Conservation (phyloP, 2,113 vertebrate species). For the Panthera leo region DNA sequence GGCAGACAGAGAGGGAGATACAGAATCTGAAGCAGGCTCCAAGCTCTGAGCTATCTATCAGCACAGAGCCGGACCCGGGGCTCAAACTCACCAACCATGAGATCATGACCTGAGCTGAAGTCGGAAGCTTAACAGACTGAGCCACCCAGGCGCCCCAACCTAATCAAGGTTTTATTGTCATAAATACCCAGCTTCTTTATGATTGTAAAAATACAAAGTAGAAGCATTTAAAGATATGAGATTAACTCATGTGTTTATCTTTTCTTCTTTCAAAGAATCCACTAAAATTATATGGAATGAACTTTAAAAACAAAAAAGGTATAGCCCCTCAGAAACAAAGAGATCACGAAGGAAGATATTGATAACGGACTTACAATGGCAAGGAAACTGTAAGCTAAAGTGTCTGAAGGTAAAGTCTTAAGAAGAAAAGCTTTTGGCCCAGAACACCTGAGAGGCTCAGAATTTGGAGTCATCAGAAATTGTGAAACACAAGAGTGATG, state of each 20-base stretch:
- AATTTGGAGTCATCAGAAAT: neutral
- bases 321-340: neutral
- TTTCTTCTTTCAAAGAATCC: neutral
- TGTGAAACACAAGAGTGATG: neutral
- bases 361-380: neutral
- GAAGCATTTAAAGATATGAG: neutral
- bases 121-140: too few species aligned
- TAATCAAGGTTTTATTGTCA: neutral
- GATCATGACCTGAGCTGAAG: too few species aligned
- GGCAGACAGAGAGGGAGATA: too few species aligned
- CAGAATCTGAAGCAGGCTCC: too few species aligned
- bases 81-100: too few species aligned
- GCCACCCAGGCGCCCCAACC: too few species aligned
- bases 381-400: neutral
- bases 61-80: too few species aligned
- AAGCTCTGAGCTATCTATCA: too few species aligned
- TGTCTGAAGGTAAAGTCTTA: neutral
- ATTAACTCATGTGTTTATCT: neutral
- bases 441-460: neutral
- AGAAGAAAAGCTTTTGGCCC: neutral
- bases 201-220: neutral
- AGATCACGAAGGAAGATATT: neutral
- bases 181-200: neutral
- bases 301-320: neutral
- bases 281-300: neutral